Evolutionary conservation across 2,113 vertebrate genomes (phyloP), one percentile per base, ranked within the genome.

Genomic region (Colaptes auratus): DNA sequence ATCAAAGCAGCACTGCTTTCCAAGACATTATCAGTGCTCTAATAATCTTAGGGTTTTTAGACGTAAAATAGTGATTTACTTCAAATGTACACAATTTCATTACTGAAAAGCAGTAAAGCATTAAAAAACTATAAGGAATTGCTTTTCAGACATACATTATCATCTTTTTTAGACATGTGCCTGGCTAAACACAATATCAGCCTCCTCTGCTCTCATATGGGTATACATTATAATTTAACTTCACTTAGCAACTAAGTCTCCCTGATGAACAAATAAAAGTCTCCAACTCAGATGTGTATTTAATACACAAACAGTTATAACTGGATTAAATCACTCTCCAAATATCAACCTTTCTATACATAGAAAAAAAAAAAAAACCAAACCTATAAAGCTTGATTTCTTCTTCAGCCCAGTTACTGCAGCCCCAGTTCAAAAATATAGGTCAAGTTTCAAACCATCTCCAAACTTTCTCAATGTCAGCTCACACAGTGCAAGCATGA

Each of bases 361-460:
- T 0, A 53, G 23, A 36, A 74, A 55, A 52, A 36, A n/a, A 44
- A 44, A 13, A n/a, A n/a, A n/a, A 10, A 39, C 39, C 36, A 75
- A 59, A 9, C n/a, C 83, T 25, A 14, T 19, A 84, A 79, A 42
- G 25, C 6, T 67, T 35, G 8, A 23, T 72, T 65, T 82, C 86
- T 46, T 20, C 33, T 75, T 69, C 76, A 93, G 82, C 76, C 69
- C 23, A 67, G 75, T 91, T 92, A 87, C 81, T 63, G 6, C 86
- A 90, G 81, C 63, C 21, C 63, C 59, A 87, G 71, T 85, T 94
- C 30, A 92, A 90, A 85, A 82, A 95, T 82, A 46, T 82, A 93
- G 92, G 91, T 44, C 95, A 92, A 21, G 12, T 76, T 82, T 64
- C 33, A 31, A 21, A 39, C 39, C 5, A 1, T 27, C 60, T 79